These are phyloP conservation scores for Apoda limacodes DNA, from an alignment of 2,888 invertebrate genomes.

Conservation along the genomic window DNA sequence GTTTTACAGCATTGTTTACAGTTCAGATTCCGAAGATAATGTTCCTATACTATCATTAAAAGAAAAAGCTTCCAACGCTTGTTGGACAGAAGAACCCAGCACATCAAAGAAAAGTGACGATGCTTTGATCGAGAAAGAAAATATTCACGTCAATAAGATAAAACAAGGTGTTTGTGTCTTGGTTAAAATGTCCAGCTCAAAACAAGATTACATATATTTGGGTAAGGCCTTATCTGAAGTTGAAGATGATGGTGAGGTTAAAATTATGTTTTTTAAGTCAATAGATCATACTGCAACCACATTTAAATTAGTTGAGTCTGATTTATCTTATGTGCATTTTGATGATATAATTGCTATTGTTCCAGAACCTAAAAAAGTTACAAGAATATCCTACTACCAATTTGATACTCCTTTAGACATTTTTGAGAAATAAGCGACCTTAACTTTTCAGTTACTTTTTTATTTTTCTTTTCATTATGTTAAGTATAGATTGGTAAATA, in stretches of 20 bases:
- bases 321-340: too few species aligned
- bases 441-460: slow-evolving; percentile 3
- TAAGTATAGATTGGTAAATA: background rate
- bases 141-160: slow-evolving; percentile 7
- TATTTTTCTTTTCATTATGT: background rate
- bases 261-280: slow-evolving; percentile 9
- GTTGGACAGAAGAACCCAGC: slow-evolving; percentile 8
- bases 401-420: too few species aligned
- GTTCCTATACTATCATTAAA: slow-evolving; percentile 3
- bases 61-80: too few species aligned
- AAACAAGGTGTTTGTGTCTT: slow-evolving; percentile 12
- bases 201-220: too few species aligned
- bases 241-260: slow-evolving; percentile 11
- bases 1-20: slow-evolving; percentile 9
- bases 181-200: slow-evolving; percentile 11
- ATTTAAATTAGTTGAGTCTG: slow-evolving; percentile 11
- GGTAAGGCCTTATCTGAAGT: too few species aligned
- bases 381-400: slow-evolving; percentile 6
- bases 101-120: slow-evolving; percentile 10
- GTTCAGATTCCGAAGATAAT: slow-evolving; percentile 4
- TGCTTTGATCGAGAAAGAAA: slow-evolving; percentile 13
- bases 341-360: too few species aligned
- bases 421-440: too few species aligned
- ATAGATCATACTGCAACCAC: slow-evolving; percentile 7
- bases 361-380: slow-evolving; percentile 1